Base-by-base conservation (phyloP, 2,113 vertebrate genomes). In the Pelecanoides urinatrix region DNA sequence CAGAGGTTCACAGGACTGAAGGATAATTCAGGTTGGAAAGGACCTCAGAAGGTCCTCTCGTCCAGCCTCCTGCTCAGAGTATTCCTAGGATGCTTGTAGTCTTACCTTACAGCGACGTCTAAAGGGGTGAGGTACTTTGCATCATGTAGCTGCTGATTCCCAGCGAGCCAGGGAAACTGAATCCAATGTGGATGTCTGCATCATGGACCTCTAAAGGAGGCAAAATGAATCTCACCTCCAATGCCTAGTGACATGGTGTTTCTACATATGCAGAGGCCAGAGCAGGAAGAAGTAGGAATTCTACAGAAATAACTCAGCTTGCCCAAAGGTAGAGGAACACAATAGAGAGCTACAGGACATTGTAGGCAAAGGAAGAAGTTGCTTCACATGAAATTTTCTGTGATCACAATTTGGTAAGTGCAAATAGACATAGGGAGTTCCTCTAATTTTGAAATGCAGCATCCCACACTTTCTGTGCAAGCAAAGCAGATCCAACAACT, bases 231-330 rank as follows among this genome's bases (percentile, higher is more conserved):
- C 22, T 70, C 38, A 18, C 4, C 4, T 81, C 25, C 63, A 66
- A 0, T 22, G 17, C 34, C 5, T 10, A 7, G 5, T 20, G 52
- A 13, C 13, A 6, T 8, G 3, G 7, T 17, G 1, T 13, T 73
- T 86, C 67, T 16, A 7, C 45, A 85, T 42, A n/a, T 70, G 22
- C 25, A 70, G 26, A 42, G 32, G 10, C 53, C 38, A 83, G 53
- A 74, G 23, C 16, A 81, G 56, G n/a, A 68, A 13, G 23, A 50
- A 88, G 10, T 2, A 61, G 27, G 13, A 65, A 53, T 38, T 56
- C 40, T 70, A 16, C 44, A 83, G 32, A 4, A 45, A 34, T 16
- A 29, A 20, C 32, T 86, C 16, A 29, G 23, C 29, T 56, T 56
- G 16, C 6, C 14, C 32, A 47, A 71, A 77, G 9, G 21, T 45